Percentiles rank a stretch among this genome's conserved stretches.
These are phyloP conservation scores for Drosophila sproati DNA, from an alignment of 1,140 invertebrate species.

Conservation along the genomic window DNA sequence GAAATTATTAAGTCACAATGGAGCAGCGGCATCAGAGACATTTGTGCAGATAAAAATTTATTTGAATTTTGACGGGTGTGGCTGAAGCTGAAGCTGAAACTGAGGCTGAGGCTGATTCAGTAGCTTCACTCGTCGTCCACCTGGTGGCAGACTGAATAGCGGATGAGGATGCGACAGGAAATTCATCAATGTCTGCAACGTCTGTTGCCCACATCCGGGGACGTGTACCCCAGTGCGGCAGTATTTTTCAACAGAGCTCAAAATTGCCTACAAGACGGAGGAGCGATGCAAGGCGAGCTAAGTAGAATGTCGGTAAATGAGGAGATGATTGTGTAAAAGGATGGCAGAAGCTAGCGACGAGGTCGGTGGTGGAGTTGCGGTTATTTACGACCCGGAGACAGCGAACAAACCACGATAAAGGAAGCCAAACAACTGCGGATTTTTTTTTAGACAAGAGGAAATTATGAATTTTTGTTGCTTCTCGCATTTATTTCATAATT, in stretches of 20 bases:
- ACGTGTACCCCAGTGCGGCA: constrained; percentile 52
- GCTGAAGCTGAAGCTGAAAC: constrained; percentile 15
- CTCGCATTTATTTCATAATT: constrained; percentile 2
- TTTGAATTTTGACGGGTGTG: constrained; percentile 47
- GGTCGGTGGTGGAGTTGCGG: neutral
- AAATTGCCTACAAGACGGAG: constrained; percentile 69
- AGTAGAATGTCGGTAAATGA: constrained; percentile 25
- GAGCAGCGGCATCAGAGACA: constrained; percentile 58
- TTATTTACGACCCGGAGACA: constrained; percentile 65
- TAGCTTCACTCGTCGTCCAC: neutral
- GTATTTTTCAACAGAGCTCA: constrained; percentile 66
- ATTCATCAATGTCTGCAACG: constrained; percentile 79
- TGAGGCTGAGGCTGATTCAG: neutral
- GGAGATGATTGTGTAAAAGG: neutral
- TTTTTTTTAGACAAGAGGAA: constrained; percentile 53
- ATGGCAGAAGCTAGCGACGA: neutral
- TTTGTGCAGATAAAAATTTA: constrained; percentile 62
- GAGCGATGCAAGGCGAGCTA: constrained; percentile 28
- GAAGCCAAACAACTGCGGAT: constrained; percentile 49
- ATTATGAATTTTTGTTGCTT: constrained; percentile 66
- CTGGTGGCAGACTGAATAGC: constrained; percentile 21
- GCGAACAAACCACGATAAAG: constrained; percentile 54
- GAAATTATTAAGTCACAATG: constrained; percentile 81
- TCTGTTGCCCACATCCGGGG: constrained; percentile 65
- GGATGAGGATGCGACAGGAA: constrained; percentile 74